Evolutionary conservation across 2,113 vertebrate species (phyloP).

Genomic region (Scytalopus superciliaris): DNA sequence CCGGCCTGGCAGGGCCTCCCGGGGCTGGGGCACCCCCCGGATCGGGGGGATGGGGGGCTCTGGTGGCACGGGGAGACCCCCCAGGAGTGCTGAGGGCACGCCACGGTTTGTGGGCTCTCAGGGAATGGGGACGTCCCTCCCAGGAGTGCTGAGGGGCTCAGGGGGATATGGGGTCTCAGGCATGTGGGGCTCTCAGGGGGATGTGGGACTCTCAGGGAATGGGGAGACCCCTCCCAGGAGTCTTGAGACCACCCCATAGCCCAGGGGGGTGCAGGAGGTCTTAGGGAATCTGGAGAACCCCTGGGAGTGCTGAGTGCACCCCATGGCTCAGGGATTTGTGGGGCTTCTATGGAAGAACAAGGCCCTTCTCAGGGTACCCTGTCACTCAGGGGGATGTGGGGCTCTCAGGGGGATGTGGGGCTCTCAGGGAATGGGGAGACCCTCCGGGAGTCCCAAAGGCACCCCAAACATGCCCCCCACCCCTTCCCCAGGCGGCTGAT

Average conservation of each 20-base stretch:
- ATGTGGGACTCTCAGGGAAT: no score
- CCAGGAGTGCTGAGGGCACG: not conserved
- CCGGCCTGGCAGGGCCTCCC: accelerated
- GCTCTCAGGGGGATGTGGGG: not conserved
- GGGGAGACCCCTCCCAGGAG: no score
- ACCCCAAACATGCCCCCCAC: not conserved
- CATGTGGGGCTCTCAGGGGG: no score
- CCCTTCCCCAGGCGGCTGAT: slow-evolving; percentile 66
- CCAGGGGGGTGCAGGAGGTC: no score
- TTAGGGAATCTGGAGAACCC: no score
- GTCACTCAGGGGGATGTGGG: not conserved
- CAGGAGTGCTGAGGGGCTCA: no score
- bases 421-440: not conserved
- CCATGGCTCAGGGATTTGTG: not conserved
- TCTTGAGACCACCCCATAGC: no score
- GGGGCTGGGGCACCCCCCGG: accelerated
- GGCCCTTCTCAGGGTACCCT: no score
- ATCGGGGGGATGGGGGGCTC: not conserved
- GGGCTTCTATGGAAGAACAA: no score
- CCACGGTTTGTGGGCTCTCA: not conserved
- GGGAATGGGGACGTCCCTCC: no score
- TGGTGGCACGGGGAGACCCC: no score
- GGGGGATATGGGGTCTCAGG: no score
- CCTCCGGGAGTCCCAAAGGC: not conserved
- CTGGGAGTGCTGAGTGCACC: not conserved